These are phyloP conservation scores for Ptilodon capucinus DNA, from an alignment of 2,888 invertebrate species.

Conservation along the genomic window DNA sequence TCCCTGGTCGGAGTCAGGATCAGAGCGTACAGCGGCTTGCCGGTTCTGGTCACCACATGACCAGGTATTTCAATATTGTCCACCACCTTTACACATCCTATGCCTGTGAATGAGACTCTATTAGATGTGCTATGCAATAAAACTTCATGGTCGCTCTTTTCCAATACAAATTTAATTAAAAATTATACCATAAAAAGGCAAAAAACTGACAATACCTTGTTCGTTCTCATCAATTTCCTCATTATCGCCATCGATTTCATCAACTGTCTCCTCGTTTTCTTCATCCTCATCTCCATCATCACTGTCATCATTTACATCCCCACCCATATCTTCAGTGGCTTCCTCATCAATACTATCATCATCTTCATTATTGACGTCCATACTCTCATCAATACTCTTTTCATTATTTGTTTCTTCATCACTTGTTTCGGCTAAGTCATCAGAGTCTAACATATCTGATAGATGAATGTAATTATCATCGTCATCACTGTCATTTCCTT, in stretches of 20 bases:
- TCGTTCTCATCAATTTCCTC: slow-evolving; percentile 46
- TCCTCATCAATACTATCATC: slow-evolving; percentile 35
- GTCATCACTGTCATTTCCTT: slow-evolving; percentile 65
- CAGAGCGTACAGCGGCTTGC: slow-evolving; percentile 89
- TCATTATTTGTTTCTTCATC: slow-evolving; percentile 37
- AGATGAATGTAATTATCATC: slow-evolving; percentile 63
- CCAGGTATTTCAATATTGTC: slow-evolving; percentile 73
- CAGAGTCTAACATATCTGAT: slow-evolving; percentile 67
- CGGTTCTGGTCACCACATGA: slow-evolving; percentile 53
- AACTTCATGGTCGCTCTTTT: too few relatives aligned
- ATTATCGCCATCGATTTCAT: slow-evolving; percentile 15
- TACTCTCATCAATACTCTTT: slow-evolving; percentile 22
- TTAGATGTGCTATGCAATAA: too few relatives aligned
- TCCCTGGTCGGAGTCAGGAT: slow-evolving; percentile 98
- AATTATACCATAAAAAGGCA: not conserved
- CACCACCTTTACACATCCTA: slow-evolving; percentile 84
- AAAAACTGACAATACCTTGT: slow-evolving; percentile 29
- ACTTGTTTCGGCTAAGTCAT: slow-evolving; percentile 55
- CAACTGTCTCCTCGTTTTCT: slow-evolving; percentile 17
- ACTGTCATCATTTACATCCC: slow-evolving; percentile 12
- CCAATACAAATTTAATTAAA: too few relatives aligned
- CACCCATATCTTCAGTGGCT: slow-evolving; percentile 25
- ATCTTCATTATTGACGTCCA: slow-evolving; percentile 23
- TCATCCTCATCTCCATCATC: slow-evolving; percentile 31
- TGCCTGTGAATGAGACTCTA: slow-evolving; percentile 58